A percentile compares a stretch with the other conserved stretches of the same genome.
Evolutionary conservation across 53 echinoderm and acorn worm species (phyloP).

Genomic region (Crossaster papposus): DNA sequence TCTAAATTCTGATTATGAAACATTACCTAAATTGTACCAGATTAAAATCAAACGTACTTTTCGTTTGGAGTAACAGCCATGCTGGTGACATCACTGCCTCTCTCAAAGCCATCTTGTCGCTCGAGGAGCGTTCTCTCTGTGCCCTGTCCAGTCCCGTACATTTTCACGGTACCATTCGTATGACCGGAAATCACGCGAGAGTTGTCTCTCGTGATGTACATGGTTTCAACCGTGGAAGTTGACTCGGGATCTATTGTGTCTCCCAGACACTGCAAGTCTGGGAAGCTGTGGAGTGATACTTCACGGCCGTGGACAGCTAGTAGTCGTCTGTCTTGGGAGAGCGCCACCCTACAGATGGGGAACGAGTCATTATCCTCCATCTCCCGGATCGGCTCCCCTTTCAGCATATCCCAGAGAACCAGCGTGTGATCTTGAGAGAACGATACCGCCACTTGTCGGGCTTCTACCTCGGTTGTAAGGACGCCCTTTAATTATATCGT

Average conservation of each 20-base stretch:
- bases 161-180: conserved; percentile 7
- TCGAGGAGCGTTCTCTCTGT: conserved; percentile 24
- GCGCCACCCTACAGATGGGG: conserved; percentile 17
- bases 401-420: conserved; percentile 46
- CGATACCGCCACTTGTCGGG: conserved; percentile 41
- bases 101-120: conserved; percentile 7
- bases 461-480: conserved; percentile 24
- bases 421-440: conserved; percentile 43
- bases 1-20: too few species aligned
- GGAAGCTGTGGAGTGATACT: conserved; percentile 21
- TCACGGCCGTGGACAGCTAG: conserved; percentile 42
- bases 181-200: conserved; percentile 33
- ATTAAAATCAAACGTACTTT: conserved; percentile 11
- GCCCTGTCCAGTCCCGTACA: conserved; percentile 44
- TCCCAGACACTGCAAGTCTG: conserved; percentile 31
- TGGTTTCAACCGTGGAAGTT: conserved; percentile 6
- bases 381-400: conserved; percentile 36
- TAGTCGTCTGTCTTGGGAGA: conserved; percentile 43
- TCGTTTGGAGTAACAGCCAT: conserved; percentile 52
- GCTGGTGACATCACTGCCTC: neutral
- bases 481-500: conserved; percentile 45
- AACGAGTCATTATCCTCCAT: neutral
- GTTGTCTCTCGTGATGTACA: conserved; percentile 49
- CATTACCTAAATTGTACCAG: neutral
- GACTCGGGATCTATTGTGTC: conserved; percentile 30